These are phyloP conservation scores for Tridacna gigas DNA, from an alignment of 2,888 invertebrate species.

Conservation along the genomic window DNA sequence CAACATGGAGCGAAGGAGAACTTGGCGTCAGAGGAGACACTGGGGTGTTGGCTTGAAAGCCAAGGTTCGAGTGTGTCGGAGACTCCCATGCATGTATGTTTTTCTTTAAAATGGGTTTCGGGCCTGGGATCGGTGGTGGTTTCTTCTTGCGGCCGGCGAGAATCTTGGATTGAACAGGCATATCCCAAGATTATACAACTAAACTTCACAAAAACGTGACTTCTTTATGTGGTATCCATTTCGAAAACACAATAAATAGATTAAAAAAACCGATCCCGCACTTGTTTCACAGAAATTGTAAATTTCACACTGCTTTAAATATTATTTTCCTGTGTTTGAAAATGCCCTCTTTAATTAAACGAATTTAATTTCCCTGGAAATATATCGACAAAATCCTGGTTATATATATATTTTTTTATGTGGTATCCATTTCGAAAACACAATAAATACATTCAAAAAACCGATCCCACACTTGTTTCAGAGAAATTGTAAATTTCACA, in stretches of 20 bases:
- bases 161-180: conserved; percentile 60
- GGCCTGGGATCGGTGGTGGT: conserved; percentile 47
- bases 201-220: no score
- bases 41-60: background rate
- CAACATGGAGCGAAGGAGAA: conserved; percentile 30
- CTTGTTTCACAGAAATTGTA: no score
- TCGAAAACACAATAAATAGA: background rate
- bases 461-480: no score
- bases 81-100: conserved; percentile 7
- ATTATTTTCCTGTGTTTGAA: no score
- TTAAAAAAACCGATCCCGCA: no score
- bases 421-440: conserved; percentile 13
- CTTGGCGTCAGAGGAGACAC: background rate
- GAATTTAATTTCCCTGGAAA: no score
- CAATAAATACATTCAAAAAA: no score
- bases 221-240: background rate
- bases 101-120: conserved; percentile 52
- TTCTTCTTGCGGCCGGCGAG: conserved; percentile 43
- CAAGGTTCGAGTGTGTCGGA: conserved; percentile 10
- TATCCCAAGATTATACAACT: background rate
- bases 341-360: no score
- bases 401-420: background rate
- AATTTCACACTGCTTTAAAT: no score
- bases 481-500: no score
- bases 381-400: no score